Base-by-base conservation (phyloP, 2,888 invertebrate species). In the Chrysolina oricalcia region DNA sequence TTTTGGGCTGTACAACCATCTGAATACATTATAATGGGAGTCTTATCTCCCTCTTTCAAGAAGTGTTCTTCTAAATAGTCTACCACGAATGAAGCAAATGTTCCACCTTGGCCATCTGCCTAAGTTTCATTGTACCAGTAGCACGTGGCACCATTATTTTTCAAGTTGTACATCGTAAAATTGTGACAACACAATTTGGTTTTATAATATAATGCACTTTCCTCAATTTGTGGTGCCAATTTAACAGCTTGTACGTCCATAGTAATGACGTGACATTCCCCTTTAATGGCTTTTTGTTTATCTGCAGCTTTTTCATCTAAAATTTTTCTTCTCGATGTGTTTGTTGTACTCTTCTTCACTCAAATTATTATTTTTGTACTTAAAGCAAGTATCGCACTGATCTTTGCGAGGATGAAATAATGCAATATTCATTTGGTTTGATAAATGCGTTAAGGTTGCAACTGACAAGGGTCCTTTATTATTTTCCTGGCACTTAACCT, bases 181-280 rank as follows among this genome's bases (percentile, higher is more conserved):
- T 85, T 84, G 63, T 85, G 84, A 11, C 77, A 72, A n/a, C 77
- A 73, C 9, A 85, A 70, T 74, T 85, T 85, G 80, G 77, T 81
- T 75, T 80, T 83, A 53, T 80, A 84, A 67, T 84, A 84, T 19
- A 79, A 21, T 27, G 72, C 43, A 46, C 75, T 73, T 13, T 75
- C 79, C 5, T 64, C 17, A 48, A 79, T n/a, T 59, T 35, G 15
- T 41, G 79, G 80, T 62, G 64, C 62, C 21, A 79, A 50, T 68
- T 79, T 70, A 6, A 79, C 78, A 10, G 80, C 75, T 56, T 81
- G 72, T 15, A 80, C 68, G 73, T 80, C 79, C 73, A 81, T 76
- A 15, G 82, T 83, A 46, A 83, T 73, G 21, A 76, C 71, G 50
- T 79, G 74, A 15, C 50, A 56, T 69, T 78, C 50, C 66, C 74